phyloP scores from a whole-genome alignment of 2,113 vertebrate species.

The Trinectes maculatus region DNA sequence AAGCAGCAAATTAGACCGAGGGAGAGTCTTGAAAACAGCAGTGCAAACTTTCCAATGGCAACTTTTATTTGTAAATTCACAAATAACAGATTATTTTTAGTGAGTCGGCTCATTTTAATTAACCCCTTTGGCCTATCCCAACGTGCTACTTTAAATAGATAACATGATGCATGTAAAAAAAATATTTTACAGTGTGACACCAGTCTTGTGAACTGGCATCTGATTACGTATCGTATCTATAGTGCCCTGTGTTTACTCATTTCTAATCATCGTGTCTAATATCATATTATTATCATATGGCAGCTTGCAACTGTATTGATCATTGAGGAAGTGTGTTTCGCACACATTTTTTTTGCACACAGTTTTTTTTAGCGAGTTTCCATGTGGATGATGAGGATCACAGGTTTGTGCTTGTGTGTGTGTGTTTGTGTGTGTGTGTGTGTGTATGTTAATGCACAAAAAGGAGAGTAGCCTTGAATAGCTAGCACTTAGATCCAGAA shows the following conservation, averaged over 20 bases:
- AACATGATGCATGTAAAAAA: too few species aligned
- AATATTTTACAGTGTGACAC: too few species aligned
- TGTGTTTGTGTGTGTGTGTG: background rate
- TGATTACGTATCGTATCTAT: too few species aligned
- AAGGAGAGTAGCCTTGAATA: slow-evolving; percentile 59
- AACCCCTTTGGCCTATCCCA: too few species aligned
- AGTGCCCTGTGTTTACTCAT: too few species aligned
- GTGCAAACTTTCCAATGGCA: slow-evolving; percentile 9
- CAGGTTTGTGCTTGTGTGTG: slow-evolving; percentile 17
- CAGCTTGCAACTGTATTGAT: slow-evolving; percentile 7
- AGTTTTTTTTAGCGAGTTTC: background rate
- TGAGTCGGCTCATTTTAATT: too few species aligned
- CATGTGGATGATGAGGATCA: slow-evolving; percentile 11
- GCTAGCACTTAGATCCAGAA: slow-evolving; percentile 78
- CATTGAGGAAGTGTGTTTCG: background rate
- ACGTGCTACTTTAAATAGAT: too few species aligned
- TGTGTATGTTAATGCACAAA: slow-evolving; percentile 24
- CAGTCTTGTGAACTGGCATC: too few species aligned
- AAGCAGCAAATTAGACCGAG: slow-evolving; percentile 29
- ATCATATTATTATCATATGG: too few species aligned
- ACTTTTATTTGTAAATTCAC: background rate
- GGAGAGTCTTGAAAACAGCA: background rate
- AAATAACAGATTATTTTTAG: too few species aligned
- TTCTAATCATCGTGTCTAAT: too few species aligned
- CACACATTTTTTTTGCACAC: background rate